Conservation (phyloP, 2,888 invertebrate species). For the Sphaerophoria rueppellii region DNA sequence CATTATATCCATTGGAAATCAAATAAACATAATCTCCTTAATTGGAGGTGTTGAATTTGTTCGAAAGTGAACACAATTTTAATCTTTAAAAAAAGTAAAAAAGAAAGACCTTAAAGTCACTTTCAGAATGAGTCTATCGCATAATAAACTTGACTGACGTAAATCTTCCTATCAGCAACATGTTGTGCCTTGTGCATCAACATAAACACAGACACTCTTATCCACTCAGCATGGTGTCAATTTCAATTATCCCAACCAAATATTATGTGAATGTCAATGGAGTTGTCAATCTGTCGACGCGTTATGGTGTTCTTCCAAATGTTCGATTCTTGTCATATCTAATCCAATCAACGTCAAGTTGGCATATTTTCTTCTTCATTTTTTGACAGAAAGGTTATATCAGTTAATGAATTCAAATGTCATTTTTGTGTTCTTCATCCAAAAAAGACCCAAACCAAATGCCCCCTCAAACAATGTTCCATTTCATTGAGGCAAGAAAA, state of each 20-base stretch:
- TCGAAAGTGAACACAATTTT: too few relatives aligned
- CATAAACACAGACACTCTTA: not conserved
- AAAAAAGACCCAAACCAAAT: constrained; percentile 1
- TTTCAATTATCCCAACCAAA: not conserved
- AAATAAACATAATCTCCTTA: too few relatives aligned
- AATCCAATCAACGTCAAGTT: constrained; percentile 4
- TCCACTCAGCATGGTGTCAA: not conserved
- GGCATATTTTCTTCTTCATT: not conserved
- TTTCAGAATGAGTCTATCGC: too few relatives aligned
- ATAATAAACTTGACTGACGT: too few relatives aligned
- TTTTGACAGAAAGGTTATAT: constrained; percentile 6
- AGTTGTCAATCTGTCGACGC: not conserved
- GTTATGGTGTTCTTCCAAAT: not conserved
- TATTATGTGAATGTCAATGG: not conserved
- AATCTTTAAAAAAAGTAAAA: too few relatives aligned
- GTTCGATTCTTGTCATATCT: not conserved
- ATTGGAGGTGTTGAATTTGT: too few relatives aligned
- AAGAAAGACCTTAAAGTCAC: too few relatives aligned
- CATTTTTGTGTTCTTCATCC: not conserved
- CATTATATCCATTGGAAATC: too few relatives aligned
- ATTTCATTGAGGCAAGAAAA: not conserved
- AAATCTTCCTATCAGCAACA: too few relatives aligned
- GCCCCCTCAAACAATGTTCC: not conserved
- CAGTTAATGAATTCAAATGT: constrained; percentile 20
- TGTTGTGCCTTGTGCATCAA: too few relatives aligned